phyloP scores from a whole-genome alignment of 2,797 vertebrate species.

The Eptatretus atami region DNA sequence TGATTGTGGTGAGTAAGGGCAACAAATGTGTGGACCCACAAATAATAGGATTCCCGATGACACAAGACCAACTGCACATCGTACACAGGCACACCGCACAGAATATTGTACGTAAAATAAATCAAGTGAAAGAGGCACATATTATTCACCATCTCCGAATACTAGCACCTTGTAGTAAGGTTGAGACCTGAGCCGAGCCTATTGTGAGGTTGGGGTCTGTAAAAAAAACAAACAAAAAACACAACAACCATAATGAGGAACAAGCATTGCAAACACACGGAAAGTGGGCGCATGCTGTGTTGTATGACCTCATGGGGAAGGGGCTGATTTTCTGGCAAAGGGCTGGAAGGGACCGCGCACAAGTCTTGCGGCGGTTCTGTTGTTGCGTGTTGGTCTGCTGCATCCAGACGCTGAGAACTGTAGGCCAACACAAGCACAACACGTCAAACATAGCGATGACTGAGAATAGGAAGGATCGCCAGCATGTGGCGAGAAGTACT shows the following conservation, averaged over 20 bases:
- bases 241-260: background rate
- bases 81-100: too few relatives aligned
- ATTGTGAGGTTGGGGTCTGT: constrained; percentile 82
- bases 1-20: too few relatives aligned
- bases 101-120: too few relatives aligned
- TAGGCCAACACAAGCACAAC: background rate
- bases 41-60: too few relatives aligned
- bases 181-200: constrained; percentile 17
- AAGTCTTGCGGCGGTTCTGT: constrained; percentile 81
- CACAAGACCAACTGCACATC: too few relatives aligned
- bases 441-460: background rate
- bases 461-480: too few relatives aligned
- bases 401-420: constrained; percentile 93
- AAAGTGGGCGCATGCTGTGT: background rate
- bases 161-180: constrained; percentile 31
- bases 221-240: constrained; percentile 14
- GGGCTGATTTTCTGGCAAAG: too few relatives aligned
- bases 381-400: constrained; percentile 97
- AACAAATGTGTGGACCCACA: too few relatives aligned
- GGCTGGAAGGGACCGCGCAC: too few relatives aligned
- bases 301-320: constrained; percentile 25
- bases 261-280: background rate
- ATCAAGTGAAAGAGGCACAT: background rate
- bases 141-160: constrained; percentile 15
- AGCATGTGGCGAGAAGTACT: too few relatives aligned